Conservation (phyloP, 2,797 vertebrate species). For the Sebastes flavidus region DNA sequence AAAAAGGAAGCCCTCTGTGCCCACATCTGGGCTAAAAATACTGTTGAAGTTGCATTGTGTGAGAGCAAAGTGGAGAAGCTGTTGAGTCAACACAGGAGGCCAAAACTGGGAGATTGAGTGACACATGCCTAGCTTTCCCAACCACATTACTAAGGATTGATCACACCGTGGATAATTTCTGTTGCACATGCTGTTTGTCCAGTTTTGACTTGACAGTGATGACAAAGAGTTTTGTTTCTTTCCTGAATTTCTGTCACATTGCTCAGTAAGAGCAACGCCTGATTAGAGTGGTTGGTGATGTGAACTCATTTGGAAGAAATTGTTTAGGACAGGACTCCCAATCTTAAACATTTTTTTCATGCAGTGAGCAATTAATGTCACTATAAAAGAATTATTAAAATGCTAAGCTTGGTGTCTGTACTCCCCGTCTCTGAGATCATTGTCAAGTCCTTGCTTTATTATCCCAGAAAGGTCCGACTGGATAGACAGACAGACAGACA, state of each 20-base stretch:
- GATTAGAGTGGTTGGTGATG: constrained; percentile 22
- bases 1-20: constrained; percentile 1
- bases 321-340: constrained; percentile 32
- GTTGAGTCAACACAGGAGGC: not conserved
- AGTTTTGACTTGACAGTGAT: constrained; percentile 34
- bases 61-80: constrained; percentile 4
- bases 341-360: constrained; percentile 2
- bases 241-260: not conserved
- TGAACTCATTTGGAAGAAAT: constrained; percentile 29
- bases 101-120: constrained; percentile 6
- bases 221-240: constrained; percentile 32
- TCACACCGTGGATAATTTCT: constrained; percentile 32
- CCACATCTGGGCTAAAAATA: not conserved
- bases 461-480: not conserved
- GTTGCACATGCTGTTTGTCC: constrained; percentile 42
- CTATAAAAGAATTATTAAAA: constrained; percentile 7
- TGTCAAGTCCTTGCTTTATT: constrained; percentile 8
- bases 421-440: constrained; percentile 2
- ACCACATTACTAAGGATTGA: constrained; percentile 9
- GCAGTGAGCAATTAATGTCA: constrained; percentile 20
- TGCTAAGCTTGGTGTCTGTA: constrained; percentile 10
- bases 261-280: constrained; percentile 4
- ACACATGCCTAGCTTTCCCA: constrained; percentile 3
- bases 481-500: no score
- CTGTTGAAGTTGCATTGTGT: not conserved